These are phyloP conservation scores for Archocentrus centrarchus DNA, from an alignment of 2,113 vertebrate species.

Conservation along the genomic window DNA sequence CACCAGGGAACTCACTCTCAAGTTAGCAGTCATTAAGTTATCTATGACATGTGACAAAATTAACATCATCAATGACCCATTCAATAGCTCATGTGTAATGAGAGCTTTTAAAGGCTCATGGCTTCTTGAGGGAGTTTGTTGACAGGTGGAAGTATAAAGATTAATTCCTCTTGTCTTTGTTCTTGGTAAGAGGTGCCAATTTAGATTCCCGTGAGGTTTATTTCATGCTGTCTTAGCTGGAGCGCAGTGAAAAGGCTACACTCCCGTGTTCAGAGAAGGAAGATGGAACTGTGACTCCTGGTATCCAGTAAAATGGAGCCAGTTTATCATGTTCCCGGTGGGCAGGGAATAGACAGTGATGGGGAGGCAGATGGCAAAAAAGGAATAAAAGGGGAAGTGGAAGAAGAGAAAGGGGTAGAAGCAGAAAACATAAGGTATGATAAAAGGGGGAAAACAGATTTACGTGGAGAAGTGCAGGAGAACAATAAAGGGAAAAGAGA, in stretches of 20 bases:
- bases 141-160: conserved; percentile 45
- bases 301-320: conserved; percentile 39
- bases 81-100: conserved; percentile 7
- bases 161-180: conserved; percentile 35
- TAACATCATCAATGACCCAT: conserved; percentile 3
- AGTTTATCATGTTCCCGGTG: conserved; percentile 45
- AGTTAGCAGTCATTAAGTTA: conserved; percentile 8
- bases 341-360: conserved; percentile 15
- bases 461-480: conserved; percentile 2
- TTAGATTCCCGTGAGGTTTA: conserved; percentile 33
- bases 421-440: not conserved
- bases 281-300: conserved; percentile 36
- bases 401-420: not conserved
- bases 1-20: not conserved
- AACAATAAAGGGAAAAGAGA: conserved; percentile 25
- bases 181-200: conserved; percentile 11
- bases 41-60: not conserved
- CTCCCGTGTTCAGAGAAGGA: conserved; percentile 21
- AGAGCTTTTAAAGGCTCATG: not conserved
- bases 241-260: conserved; percentile 37
- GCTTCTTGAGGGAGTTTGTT: conserved; percentile 8
- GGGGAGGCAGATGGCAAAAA: not conserved
- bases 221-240: conserved; percentile 24
- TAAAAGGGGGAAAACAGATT: not conserved
- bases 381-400: conserved; percentile 12